A percentile compares a stretch with the other conserved stretches of the same genome.
These are phyloP conservation scores for Hyppa rectilinea DNA, from an alignment of 2,888 invertebrate genomes.

Conservation along the genomic window DNA sequence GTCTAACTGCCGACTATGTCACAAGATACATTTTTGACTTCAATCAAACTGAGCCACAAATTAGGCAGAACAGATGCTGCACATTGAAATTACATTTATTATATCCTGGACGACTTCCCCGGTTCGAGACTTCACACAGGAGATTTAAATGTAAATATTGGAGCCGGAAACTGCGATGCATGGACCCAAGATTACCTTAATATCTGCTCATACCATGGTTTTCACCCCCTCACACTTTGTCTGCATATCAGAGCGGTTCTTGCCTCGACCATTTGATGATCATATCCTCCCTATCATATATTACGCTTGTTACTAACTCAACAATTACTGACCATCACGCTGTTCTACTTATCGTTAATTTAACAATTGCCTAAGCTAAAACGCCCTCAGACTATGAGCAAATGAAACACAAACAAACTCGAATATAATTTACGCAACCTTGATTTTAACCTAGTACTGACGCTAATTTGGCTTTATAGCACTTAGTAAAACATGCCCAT, in stretches of 20 bases:
- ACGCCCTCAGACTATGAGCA: neutral
- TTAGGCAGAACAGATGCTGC: too few species aligned
- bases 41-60: too few species aligned
- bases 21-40: too few species aligned
- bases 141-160: neutral
- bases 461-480: neutral
- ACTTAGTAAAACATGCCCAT: neutral
- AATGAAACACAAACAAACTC: neutral
- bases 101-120: too few species aligned
- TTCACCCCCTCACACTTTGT: neutral
- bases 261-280: neutral
- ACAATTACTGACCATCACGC: neutral
- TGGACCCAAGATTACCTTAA: neutral
- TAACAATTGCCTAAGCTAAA: neutral
- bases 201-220: neutral
- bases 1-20: too few species aligned
- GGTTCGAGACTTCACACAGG: too few species aligned
- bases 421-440: too few species aligned
- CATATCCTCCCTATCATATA: neutral
- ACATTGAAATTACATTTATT: too few species aligned
- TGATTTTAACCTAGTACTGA: neutral
- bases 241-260: neutral
- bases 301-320: neutral
- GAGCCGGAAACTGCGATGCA: neutral
- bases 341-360: neutral